Conservation (phyloP, 2,113 vertebrate species). For the Opisthocomus hoazin region DNA sequence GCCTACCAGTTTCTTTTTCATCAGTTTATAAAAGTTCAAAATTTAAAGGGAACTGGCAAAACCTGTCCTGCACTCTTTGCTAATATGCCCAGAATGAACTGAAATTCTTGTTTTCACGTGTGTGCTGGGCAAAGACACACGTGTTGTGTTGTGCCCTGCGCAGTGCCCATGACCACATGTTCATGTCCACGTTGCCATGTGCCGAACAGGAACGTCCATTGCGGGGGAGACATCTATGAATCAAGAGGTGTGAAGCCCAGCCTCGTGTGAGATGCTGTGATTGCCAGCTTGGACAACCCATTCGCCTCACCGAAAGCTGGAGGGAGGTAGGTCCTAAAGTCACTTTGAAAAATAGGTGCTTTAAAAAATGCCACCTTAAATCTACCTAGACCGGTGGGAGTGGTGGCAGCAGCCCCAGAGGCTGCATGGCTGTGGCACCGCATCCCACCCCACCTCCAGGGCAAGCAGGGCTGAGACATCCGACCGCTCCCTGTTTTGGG, state of each 20-base stretch:
- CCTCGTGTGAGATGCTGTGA: neutral
- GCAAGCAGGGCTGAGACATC: neutral
- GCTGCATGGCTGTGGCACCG: neutral
- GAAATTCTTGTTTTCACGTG: neutral
- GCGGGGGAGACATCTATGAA: neutral
- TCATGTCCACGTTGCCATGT: neutral
- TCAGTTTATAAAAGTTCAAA: neutral
- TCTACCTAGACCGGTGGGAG: neutral
- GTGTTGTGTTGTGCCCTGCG: fast-evolving
- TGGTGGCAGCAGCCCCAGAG: too few relatives aligned
- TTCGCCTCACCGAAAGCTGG: neutral
- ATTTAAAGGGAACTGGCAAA: neutral
- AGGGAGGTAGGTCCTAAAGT: neutral
- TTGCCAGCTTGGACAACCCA: neutral
- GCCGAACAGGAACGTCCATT: neutral
- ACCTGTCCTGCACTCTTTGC: neutral
- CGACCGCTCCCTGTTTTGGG: neutral
- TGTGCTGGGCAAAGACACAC: neutral
- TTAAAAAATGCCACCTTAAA: neutral
- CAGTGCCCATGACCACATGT: fast-evolving
- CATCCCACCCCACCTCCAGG: neutral
- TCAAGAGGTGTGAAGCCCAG: neutral
- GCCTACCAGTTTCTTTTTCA: neutral
- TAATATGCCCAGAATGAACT: neutral
- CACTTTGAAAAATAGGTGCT: neutral